phyloP scores from a whole-genome alignment of 2,888 invertebrate species.

The Glyphotaelius pellucidus region DNA sequence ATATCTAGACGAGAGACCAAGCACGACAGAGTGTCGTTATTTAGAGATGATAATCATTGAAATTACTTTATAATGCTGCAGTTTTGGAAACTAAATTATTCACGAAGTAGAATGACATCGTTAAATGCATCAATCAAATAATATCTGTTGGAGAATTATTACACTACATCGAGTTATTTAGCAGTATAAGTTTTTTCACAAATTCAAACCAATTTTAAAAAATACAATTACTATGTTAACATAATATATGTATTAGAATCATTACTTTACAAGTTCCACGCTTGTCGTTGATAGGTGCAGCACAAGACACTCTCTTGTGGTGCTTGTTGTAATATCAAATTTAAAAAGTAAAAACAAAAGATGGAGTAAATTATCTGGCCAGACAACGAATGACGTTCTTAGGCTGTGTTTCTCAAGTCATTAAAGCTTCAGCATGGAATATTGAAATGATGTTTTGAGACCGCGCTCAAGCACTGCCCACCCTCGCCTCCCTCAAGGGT shows the following conservation, averaged over 20 bases:
- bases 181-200: neutral
- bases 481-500: conserved; percentile 51
- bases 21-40: conserved; percentile 45
- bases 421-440: conserved; percentile 63
- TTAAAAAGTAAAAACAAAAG: neutral
- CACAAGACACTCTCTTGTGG: neutral
- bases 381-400: conserved; percentile 46
- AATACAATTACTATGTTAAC: too few relatives aligned
- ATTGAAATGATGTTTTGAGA: conserved; percentile 65
- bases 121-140: neutral
- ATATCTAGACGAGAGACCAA: conserved; percentile 57
- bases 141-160: neutral
- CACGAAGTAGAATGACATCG: neutral
- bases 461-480: conserved; percentile 19
- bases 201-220: neutral
- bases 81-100: neutral
- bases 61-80: neutral
- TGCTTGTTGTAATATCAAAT: neutral
- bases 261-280: too few relatives aligned
- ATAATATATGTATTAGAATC: too few relatives aligned
- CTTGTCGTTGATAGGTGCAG: neutral
- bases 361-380: neutral
- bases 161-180: neutral
- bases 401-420: conserved; percentile 54
- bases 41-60: conserved; percentile 48